Base-by-base conservation (phyloP, 2,888 invertebrate species). In the Hymenopus coronatus region DNA sequence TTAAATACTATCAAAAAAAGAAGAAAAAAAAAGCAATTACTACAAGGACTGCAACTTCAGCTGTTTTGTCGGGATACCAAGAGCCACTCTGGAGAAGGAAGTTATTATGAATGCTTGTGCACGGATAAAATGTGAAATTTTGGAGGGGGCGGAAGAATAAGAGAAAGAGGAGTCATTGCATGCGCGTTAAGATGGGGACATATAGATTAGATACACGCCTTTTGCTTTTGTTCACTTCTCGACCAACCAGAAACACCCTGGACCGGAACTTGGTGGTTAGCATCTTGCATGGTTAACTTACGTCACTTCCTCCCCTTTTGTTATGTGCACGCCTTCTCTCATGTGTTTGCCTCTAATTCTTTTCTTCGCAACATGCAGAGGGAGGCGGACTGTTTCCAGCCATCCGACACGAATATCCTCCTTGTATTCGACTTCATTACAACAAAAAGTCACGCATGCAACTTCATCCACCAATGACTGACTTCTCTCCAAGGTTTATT, bases 251-350 rank as follows among this genome's bases (percentile, higher is more conserved):
- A 87, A 87, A 82, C 87, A 30, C 82, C 87, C 27, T 70, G 20
- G 40, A 87, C 87, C 87, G 87, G 87, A 87, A 87, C 82, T 87
- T 33, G 30, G 40, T 87, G 87, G 87, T 87, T 87, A 87, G 87
- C 82, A 87, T 87, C 87, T 87, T 87, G 87, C 87, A 87, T 82
- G 87, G 30, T 87, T 87, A 82, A 40, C 82, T 82, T 82, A 82
- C 87, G 82, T 87, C 87, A 87, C 27, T 87, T 87, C 87, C 87
- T 87, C 87, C 87, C 87, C 87, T 87, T 82, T 87, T 82, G 82
- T 87, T 30, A 82, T 87, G 87, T 87, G 87, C 82, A 87, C 87
- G 87, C 87, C 87, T 87, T 87, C 87, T 87, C 40, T 82, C 54
- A 70, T 70, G 54, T 70, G 25, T 70, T 70, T 70, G 54, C 54